Conservation (phyloP, 1,140 invertebrate genomes). For the Antheraea pernyi region DNA sequence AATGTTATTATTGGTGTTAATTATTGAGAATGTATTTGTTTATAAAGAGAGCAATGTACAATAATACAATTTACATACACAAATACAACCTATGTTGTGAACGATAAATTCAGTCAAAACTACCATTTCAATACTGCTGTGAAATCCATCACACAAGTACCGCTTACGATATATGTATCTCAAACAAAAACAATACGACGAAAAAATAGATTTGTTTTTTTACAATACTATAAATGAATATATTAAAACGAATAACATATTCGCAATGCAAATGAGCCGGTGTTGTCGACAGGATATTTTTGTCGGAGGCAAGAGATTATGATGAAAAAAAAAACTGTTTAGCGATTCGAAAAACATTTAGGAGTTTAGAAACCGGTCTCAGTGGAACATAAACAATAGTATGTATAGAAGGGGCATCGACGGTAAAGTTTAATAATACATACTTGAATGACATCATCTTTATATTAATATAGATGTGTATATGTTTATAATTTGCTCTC, state of each 20-base stretch:
- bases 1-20: no score
- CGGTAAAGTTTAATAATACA: background rate
- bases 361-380: slow-evolving; percentile 1
- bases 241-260: slow-evolving; percentile 1
- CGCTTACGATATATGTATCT: no score
- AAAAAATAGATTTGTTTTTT: background rate
- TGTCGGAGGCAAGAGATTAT: slow-evolving; percentile 3
- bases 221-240: background rate
- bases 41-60: no score
- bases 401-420: slow-evolving; percentile 4
- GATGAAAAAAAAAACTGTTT: slow-evolving; percentile 6
- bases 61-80: no score
- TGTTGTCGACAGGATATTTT: slow-evolving; percentile 1
- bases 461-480: background rate
- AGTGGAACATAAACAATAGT: slow-evolving; percentile 7
- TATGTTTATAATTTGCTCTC: background rate
- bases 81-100: no score
- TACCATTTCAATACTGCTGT: background rate
- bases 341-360: background rate
- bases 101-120: background rate
- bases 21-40: no score
- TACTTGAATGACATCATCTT: slow-evolving; percentile 13
- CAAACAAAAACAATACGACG: no score
- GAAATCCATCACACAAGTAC: no score
- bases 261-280: background rate